These are phyloP conservation scores for Umimayanthus kanabou DNA, from an alignment of 92 coral and sea anemone genomes.

Conservation along the genomic window DNA sequence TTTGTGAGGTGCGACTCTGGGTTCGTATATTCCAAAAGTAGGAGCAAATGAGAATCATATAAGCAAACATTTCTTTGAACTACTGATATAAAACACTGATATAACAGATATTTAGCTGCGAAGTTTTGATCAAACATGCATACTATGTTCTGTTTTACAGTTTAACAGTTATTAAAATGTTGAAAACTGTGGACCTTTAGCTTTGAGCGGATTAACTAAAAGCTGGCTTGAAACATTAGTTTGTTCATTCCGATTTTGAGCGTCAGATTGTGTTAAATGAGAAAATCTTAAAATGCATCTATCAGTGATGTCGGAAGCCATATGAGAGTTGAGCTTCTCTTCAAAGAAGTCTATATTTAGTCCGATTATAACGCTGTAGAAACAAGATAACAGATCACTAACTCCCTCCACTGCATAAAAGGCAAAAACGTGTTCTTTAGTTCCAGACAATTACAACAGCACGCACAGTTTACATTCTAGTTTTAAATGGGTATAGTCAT, in stretches of 20 bases:
- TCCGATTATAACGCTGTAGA: background rate
- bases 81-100: too few relatives aligned
- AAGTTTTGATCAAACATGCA: too few relatives aligned
- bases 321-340: background rate
- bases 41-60: too few relatives aligned
- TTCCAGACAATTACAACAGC: background rate
- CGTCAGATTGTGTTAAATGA: background rate
- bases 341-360: background rate
- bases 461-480: background rate
- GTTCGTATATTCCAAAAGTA: too few relatives aligned
- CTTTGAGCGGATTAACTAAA: background rate
- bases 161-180: too few relatives aligned
- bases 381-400: background rate
- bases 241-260: background rate
- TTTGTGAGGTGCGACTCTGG: too few relatives aligned
- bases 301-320: background rate
- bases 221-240: background rate
- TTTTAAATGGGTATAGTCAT: background rate
- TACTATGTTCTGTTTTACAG: too few relatives aligned
- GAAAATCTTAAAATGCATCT: too few relatives aligned
- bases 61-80: too few relatives aligned
- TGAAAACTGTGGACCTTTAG: too few relatives aligned
- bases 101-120: too few relatives aligned
- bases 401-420: background rate
- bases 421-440: slow-evolving; percentile 4